phyloP scores from a whole-genome alignment of 2,113 vertebrate genomes.

The Lepus americanus region DNA sequence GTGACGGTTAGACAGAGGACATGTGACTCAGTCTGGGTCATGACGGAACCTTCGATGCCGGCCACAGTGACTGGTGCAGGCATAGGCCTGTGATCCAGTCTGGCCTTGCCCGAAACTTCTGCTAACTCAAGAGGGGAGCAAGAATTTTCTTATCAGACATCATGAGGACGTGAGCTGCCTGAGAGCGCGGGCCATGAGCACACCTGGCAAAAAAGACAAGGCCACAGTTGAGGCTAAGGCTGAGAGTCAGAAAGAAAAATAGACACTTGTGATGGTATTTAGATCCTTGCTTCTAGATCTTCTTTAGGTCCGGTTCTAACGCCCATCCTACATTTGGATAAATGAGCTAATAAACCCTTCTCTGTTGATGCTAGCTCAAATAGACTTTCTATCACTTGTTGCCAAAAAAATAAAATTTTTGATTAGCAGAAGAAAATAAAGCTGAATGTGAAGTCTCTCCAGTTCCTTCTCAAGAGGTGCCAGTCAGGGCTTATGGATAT shows the following conservation, averaged over 20 bases:
- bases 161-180: not conserved
- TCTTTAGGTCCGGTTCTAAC: not conserved
- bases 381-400: not conserved
- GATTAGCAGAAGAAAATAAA: not conserved
- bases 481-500: not conserved
- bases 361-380: not conserved
- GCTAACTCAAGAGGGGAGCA: not conserved
- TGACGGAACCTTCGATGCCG: not conserved
- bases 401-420: not conserved
- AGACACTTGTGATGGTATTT: not conserved
- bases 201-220: not conserved
- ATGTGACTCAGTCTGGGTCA: not conserved
- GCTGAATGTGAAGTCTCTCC: not conserved
- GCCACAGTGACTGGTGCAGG: not conserved
- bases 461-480: not conserved
- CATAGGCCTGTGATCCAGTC: not conserved
- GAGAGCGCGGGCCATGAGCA: not conserved
- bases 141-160: conserved; percentile 27
- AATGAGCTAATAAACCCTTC: not conserved
- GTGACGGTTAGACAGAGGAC: not conserved
- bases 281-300: not conserved
- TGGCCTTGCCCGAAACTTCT: not conserved
- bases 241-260: not conserved
- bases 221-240: not conserved
- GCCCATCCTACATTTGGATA: not conserved